Evolutionary conservation across 2,113 vertebrate genomes (phyloP).

Genomic region (Pangasianodon hypophthalmus): DNA sequence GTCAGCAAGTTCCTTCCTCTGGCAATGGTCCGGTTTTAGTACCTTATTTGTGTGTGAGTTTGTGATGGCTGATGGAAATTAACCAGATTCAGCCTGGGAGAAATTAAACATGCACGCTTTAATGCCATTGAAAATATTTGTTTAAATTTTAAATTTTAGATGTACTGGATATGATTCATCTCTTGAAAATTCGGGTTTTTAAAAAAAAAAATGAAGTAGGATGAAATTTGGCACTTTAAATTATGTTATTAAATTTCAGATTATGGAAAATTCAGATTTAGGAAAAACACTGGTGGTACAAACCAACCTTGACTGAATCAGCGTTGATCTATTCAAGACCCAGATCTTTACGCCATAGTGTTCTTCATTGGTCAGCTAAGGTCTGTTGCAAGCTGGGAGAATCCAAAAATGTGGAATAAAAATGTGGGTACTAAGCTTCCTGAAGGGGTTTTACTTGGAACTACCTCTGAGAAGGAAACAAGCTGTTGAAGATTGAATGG

Average conservation of each 20-base stretch:
- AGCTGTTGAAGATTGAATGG: neutral
- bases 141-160: neutral
- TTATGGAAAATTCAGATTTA: neutral
- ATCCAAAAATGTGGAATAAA: neutral
- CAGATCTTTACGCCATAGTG: neutral
- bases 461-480: neutral
- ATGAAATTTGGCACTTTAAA: neutral
- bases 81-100: neutral
- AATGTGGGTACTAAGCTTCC: neutral
- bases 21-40: neutral
- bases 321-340: neutral
- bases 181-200: neutral
- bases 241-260: neutral
- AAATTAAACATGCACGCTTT: neutral
- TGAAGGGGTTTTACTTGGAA: neutral
- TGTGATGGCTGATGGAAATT: neutral
- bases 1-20: constrained; percentile 34
- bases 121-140: neutral
- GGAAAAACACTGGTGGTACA: neutral
- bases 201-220: neutral
- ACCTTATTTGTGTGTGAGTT: neutral
- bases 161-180: neutral
- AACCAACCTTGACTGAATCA: neutral
- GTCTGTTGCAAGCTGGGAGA: neutral
- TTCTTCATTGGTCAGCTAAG: neutral